These are phyloP conservation scores for Sympetrum striolatum DNA, from an alignment of 2,888 invertebrate genomes.

Conservation along the genomic window DNA sequence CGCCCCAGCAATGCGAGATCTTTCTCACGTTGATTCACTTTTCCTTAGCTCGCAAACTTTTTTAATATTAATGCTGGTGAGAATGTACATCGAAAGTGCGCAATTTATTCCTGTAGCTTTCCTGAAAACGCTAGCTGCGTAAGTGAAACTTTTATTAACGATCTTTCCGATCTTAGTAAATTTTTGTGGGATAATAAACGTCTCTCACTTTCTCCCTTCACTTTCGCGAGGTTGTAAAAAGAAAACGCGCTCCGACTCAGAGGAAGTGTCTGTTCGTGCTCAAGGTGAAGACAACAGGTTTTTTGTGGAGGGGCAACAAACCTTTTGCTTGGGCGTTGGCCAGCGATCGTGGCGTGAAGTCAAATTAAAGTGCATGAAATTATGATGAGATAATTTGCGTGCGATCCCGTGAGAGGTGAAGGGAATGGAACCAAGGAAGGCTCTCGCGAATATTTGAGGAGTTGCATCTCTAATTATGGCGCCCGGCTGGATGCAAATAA, in stretches of 20 bases:
- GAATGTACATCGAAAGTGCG: neutral
- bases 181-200: neutral
- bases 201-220: neutral
- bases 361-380: conserved; percentile 19
- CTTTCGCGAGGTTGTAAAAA: neutral
- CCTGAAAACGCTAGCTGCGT: neutral
- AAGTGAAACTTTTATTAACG: conserved; percentile 7
- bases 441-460: too few relatives aligned
- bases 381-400: conserved; percentile 19
- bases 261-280: conserved; percentile 16
- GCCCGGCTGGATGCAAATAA: too few relatives aligned
- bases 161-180: neutral
- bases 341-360: neutral
- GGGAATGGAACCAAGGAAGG: neutral
- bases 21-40: too few relatives aligned
- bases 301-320: conserved; percentile 20
- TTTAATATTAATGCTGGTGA: neutral
- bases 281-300: conserved; percentile 44
- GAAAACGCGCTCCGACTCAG: neutral
- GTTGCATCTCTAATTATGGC: too few relatives aligned
- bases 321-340: conserved; percentile 31
- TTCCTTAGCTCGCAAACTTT: too few relatives aligned
- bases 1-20: too few relatives aligned
- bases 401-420: neutral
- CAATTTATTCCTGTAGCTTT: neutral